Conservation (phyloP, 2,797 vertebrate species). For the Zenarchopterus dispar region DNA sequence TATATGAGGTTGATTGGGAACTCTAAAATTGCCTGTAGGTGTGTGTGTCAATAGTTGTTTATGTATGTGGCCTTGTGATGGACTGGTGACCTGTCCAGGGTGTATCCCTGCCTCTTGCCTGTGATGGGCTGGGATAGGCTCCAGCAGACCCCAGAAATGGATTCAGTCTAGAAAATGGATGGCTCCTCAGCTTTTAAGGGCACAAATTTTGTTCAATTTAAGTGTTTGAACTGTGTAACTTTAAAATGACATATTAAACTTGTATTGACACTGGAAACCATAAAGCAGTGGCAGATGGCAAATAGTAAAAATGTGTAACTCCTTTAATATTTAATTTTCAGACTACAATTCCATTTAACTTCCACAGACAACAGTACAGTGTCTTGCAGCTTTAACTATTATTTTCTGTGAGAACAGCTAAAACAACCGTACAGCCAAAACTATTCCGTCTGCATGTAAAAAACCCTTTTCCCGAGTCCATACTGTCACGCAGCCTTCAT, state of each 20-base stretch:
- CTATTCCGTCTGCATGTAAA: background rate
- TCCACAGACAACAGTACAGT: constrained; percentile 28
- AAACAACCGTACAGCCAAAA: constrained; percentile 21
- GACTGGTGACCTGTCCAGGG: no score
- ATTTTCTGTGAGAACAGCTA: constrained; percentile 6
- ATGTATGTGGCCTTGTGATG: no score
- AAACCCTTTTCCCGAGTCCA: constrained; percentile 23
- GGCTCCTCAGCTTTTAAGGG: no score
- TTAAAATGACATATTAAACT: background rate
- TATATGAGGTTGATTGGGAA: no score
- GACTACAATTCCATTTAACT: constrained; percentile 41
- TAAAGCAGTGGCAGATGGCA: background rate
- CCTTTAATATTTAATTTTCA: constrained; percentile 63
- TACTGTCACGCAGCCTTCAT: constrained; percentile 53
- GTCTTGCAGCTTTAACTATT: constrained; percentile 19
- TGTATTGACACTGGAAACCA: constrained; percentile 2
- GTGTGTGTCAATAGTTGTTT: no score
- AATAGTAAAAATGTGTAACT: constrained; percentile 26
- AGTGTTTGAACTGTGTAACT: no score
- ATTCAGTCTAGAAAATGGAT: no score
- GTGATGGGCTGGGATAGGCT: no score
- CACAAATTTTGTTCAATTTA: no score
- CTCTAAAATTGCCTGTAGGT: no score
- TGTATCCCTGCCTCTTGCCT: no score
- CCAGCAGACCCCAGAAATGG: no score